Percentiles rank a stretch among this genome's conserved stretches.
These are phyloP conservation scores for Xylocopa sonorina DNA, from an alignment of 1,140 invertebrate species.

Conservation along the genomic window DNA sequence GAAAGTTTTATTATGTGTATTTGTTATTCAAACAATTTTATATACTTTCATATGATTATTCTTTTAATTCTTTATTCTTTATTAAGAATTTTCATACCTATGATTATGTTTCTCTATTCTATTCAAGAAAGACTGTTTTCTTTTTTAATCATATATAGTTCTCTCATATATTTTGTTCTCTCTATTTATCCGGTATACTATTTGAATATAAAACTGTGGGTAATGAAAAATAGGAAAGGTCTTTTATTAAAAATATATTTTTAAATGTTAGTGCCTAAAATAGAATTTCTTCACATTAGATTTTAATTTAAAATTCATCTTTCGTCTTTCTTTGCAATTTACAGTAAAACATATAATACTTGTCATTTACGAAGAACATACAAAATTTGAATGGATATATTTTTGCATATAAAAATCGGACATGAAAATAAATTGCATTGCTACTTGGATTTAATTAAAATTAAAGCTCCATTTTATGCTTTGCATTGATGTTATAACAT, in stretches of 20 bases:
- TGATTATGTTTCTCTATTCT: too few relatives aligned
- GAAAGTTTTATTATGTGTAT: not conserved
- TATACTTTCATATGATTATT: not conserved
- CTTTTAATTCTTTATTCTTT: not conserved
- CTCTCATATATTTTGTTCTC: too few relatives aligned
- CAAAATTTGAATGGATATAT: not conserved
- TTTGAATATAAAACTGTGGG: not conserved
- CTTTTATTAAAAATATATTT: constrained; percentile 14
- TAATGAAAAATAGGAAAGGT: not conserved
- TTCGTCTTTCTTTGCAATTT: not conserved
- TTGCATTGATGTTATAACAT: constrained; percentile 79
- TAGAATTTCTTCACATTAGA: not conserved
- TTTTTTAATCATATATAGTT: too few relatives aligned
- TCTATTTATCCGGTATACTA: not conserved
- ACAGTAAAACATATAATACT: not conserved
- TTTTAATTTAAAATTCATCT: constrained; percentile 1
- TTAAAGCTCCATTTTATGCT: constrained; percentile 81
- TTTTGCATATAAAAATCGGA: not conserved
- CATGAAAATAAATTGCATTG: constrained; percentile 15
- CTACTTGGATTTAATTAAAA: not conserved
- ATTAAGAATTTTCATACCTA: too few relatives aligned
- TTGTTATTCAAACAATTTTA: not conserved
- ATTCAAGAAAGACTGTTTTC: too few relatives aligned
- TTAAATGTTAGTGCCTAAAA: not conserved
- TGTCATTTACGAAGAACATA: constrained; percentile 11